phyloP scores from a whole-genome alignment of 1,140 invertebrate species.

The Colletes gigas region DNA sequence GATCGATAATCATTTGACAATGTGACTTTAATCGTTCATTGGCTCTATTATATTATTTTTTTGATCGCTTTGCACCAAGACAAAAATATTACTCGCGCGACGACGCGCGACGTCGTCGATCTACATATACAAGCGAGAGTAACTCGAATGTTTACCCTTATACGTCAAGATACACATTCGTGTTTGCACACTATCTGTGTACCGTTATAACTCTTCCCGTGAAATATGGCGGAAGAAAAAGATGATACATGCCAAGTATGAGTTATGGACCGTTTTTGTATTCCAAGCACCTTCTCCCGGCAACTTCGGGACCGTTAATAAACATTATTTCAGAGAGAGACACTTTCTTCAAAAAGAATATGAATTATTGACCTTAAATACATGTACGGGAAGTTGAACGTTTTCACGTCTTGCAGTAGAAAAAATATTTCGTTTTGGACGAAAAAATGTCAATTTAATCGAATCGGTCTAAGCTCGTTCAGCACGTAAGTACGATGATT shows the following conservation, averaged over 20 bases:
- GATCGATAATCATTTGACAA: background rate
- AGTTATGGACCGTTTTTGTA: background rate
- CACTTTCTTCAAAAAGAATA: background rate
- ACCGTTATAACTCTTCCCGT: background rate
- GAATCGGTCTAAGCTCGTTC: too few relatives aligned
- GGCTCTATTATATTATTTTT: too few relatives aligned
- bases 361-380: background rate
- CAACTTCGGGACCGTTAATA: background rate
- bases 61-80: too few relatives aligned
- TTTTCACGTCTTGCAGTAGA: too few relatives aligned
- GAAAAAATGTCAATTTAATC: too few relatives aligned
- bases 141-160: background rate
- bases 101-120: background rate
- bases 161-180: background rate
- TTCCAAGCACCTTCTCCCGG: background rate
- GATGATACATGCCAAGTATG: background rate
- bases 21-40: background rate
- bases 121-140: background rate
- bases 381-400: too few relatives aligned
- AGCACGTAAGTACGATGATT: too few relatives aligned
- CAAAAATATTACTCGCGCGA: too few relatives aligned
- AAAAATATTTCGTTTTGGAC: too few relatives aligned
- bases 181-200: background rate
- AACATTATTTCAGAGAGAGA: background rate
- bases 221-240: background rate